Conservation (phyloP, 2,797 vertebrate genomes). For the Melanotaenia trifasciata region DNA sequence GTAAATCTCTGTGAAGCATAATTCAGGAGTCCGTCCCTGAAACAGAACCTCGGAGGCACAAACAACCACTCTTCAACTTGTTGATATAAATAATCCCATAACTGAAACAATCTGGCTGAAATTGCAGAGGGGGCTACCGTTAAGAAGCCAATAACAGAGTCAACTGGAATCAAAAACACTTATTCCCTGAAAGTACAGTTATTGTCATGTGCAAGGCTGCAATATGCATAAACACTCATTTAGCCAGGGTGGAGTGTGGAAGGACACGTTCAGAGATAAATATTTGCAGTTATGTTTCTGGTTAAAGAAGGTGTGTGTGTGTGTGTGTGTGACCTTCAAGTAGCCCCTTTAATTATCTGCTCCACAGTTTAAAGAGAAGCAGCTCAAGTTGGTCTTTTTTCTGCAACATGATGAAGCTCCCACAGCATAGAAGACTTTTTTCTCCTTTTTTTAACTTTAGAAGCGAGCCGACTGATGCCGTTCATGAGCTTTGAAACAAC, state of each 20-base stretch:
- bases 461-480: background rate
- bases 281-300: conserved; percentile 35
- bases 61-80: conserved; percentile 69
- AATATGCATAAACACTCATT: conserved; percentile 80
- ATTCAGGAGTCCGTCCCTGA: conserved; percentile 58
- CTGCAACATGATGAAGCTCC: background rate
- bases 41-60: conserved; percentile 50
- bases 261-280: conserved; percentile 56
- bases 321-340: conserved; percentile 31
- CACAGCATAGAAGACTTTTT: background rate
- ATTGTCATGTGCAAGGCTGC: conserved; percentile 72
- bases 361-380: conserved; percentile 26
- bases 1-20: conserved; percentile 27
- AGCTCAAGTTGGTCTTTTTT: conserved; percentile 8
- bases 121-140: conserved; percentile 68
- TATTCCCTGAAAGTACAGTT: conserved; percentile 78
- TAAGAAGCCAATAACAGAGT: conserved; percentile 75
- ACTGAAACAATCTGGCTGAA: conserved; percentile 77
- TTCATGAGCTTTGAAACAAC: background rate
- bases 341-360: conserved; percentile 56
- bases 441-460: background rate
- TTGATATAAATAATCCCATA: conserved; percentile 80
- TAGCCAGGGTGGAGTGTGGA: conserved; percentile 66
- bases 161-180: conserved; percentile 76
- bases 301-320: conserved; percentile 43